Evolutionary conservation across 2,797 vertebrate species (phyloP).

Genomic region (Otus scops): DNA sequence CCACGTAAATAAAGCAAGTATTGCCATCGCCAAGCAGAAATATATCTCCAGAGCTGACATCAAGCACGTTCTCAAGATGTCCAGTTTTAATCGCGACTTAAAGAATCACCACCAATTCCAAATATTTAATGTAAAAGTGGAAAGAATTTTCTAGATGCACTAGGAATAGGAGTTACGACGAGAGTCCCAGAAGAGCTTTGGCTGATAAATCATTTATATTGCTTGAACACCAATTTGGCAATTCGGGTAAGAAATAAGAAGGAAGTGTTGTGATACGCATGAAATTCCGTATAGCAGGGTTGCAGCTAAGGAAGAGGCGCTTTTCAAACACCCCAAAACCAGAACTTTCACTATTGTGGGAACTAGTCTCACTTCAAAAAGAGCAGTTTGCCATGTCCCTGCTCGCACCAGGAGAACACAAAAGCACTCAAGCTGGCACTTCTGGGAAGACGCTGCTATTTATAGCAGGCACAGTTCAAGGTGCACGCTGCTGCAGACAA

Average conservation of each 20-base stretch:
- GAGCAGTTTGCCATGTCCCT: background rate
- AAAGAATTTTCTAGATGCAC: background rate
- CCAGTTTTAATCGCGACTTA: accelerated
- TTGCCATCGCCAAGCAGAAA: background rate
- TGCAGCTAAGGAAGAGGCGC: background rate
- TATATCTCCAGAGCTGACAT: background rate
- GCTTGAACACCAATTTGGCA: background rate
- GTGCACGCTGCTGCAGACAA: background rate
- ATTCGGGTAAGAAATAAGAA: background rate
- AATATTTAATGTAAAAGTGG: background rate
- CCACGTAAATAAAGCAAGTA: background rate
- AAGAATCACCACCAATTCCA: background rate
- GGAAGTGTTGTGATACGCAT: background rate
- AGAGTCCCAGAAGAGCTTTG: background rate
- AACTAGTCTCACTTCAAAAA: background rate
- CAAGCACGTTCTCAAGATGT: accelerated
- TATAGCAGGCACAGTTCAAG: background rate
- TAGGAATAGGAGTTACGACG: background rate
- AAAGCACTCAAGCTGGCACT: background rate
- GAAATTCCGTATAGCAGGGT: background rate
- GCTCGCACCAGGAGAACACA: background rate
- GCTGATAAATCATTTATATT: background rate
- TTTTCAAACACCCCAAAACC: background rate
- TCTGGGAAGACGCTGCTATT: background rate
- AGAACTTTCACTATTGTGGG: accelerated